A percentile compares a stretch with the other conserved stretches of the same genome.
These are phyloP conservation scores for Plemyria rubiginata DNA, from an alignment of 2,888 invertebrate genomes.

Conservation along the genomic window DNA sequence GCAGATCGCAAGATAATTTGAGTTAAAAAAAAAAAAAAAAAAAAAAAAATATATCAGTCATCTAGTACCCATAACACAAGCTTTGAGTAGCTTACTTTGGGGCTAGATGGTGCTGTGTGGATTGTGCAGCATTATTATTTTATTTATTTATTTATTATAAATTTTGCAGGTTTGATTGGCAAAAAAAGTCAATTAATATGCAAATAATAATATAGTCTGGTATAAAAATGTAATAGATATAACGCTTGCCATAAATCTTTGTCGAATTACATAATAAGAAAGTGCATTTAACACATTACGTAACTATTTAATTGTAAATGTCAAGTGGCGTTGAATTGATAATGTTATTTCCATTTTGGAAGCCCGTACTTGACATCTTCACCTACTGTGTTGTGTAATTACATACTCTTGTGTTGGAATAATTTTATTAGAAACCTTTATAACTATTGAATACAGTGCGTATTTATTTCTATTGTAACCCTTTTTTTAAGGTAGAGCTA, in stretches of 20 bases:
- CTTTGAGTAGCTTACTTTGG: too few relatives aligned
- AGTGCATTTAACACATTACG: constrained; percentile 47
- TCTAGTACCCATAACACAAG: too few relatives aligned
- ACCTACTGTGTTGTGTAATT: constrained; percentile 21
- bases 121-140: too few relatives aligned
- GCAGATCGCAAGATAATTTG: too few relatives aligned
- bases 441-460: too few relatives aligned
- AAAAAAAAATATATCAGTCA: too few relatives aligned
- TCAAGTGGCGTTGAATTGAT: constrained; percentile 50
- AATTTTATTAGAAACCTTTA: not conserved
- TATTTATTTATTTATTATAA: too few relatives aligned
- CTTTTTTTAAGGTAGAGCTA: too few relatives aligned
- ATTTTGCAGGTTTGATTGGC: constrained; percentile 17
- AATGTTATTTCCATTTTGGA: constrained; percentile 48
- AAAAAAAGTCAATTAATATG: constrained; percentile 32
- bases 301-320: constrained; percentile 50
- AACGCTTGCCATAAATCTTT: constrained; percentile 35
- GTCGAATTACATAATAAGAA: constrained; percentile 49
- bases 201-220: constrained; percentile 37
- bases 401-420: not conserved
- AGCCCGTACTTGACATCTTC: constrained; percentile 36
- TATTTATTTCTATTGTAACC: too few relatives aligned
- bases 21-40: too few relatives aligned
- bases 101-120: too few relatives aligned
- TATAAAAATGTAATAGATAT: constrained; percentile 31